A percentile compares a stretch with the other conserved stretches of the same genome.
These are phyloP conservation scores for Pammene aurita DNA, from an alignment of 2,888 invertebrate genomes.

Conservation along the genomic window DNA sequence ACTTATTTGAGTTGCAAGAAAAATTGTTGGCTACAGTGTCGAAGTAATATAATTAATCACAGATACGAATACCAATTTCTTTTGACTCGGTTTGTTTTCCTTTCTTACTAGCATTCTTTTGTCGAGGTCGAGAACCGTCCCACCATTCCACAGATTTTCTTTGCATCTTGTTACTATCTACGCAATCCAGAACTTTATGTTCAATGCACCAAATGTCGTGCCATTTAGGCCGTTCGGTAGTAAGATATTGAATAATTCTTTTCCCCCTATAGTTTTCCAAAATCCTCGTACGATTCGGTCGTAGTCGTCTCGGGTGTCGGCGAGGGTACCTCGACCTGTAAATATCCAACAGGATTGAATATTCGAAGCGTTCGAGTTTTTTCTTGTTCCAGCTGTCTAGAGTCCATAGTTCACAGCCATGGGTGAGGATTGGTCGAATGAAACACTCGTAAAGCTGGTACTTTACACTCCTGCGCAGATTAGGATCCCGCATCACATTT, in stretches of 20 bases:
- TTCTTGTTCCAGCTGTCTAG: conserved; percentile 47
- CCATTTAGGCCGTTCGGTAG: conserved; percentile 58
- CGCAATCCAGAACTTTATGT: conserved; percentile 46
- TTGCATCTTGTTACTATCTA: conserved; percentile 22
- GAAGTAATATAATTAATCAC: background rate
- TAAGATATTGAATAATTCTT: conserved; percentile 54
- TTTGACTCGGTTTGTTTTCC: background rate
- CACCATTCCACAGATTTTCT: conserved; percentile 46
- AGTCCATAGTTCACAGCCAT: conserved; percentile 66
- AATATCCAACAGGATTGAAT: conserved; percentile 55
- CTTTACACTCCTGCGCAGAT: conserved; percentile 52
- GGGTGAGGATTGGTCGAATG: conserved; percentile 63
- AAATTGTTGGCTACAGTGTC: too few species aligned
- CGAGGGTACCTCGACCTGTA: conserved; percentile 60
- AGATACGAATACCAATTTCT: background rate
- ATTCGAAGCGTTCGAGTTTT: conserved; percentile 58
- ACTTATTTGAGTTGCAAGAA: too few species aligned
- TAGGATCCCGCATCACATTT: conserved; percentile 51
- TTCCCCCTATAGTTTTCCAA: conserved; percentile 51
- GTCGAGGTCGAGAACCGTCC: conserved; percentile 38
- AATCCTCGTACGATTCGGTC: conserved; percentile 49
- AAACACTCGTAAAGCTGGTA: conserved; percentile 60
- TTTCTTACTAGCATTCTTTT: background rate
- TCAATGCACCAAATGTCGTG: conserved; percentile 52
- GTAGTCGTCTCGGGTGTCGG: conserved; percentile 54